Base-by-base conservation (phyloP, 2,113 vertebrate genomes). In the Myotis yumanensis region DNA sequence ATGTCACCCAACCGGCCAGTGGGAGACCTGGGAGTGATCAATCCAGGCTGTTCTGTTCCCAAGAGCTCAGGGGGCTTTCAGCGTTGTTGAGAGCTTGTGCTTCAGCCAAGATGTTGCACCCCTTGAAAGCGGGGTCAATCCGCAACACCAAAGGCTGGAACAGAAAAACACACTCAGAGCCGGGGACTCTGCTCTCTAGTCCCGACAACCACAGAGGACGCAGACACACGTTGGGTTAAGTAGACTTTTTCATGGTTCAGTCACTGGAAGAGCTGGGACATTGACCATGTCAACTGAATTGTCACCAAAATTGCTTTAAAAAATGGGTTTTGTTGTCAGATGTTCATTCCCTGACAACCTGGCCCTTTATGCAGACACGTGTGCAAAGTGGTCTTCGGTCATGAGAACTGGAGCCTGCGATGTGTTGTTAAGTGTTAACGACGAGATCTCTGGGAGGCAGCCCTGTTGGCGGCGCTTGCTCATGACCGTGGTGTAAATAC, bases 401-500 rank as follows among this genome's bases (percentile, higher is more conserved):
- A 0, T 37, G 7, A 57, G 30, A 80, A 32, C 10, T 1, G 4
- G 57, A 37, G 32, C 35, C 54, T 0, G 2, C 0, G 22, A 1
- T 14, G 52, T 73, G 66, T 48, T 7, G 81, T 48, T 2, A 3
- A 17, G 37, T n/a, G n/a, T 43, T 37, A 35, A 11, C 15, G 22
- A 7, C 20, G 16, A 35, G 82, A 37, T 16, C 22, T 57, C 20
- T 3, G 43, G 17, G 35, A 35, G 30, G 14, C 46, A 9, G 18
- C n/a, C n/a, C 6, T 30, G 64, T 15, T 4, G 18, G 66, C 1
- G 2, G 46, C 10, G 10, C 14, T n/a, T 43, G 57, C 51, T 48
- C 59, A 10, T 30, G 10, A 16, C 72, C 0, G 2, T 10, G 20
- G 30, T 30, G 72, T 40, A 14, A 64, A 51, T 16, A 4, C n/a